These are phyloP conservation scores for Fragum fragum DNA, from an alignment of 2,888 invertebrate species.

Conservation along the genomic window DNA sequence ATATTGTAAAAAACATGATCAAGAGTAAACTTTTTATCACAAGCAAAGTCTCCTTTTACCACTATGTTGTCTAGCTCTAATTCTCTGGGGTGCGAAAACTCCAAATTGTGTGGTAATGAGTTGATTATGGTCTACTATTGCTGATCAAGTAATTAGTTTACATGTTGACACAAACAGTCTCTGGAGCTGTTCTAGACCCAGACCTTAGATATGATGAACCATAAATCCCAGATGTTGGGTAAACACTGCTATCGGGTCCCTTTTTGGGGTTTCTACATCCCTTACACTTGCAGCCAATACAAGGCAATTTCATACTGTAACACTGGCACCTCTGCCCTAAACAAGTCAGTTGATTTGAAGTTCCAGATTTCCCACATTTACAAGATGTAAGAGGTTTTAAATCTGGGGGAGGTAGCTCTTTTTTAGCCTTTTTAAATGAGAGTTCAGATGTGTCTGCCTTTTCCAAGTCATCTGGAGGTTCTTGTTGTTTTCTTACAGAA, in stretches of 20 bases:
- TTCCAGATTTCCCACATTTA: slow-evolving; percentile 96
- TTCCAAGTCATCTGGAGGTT: slow-evolving; percentile 46
- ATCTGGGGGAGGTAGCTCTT: slow-evolving; percentile 58
- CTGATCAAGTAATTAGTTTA: background rate
- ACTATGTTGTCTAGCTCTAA: no score
- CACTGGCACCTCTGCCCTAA: slow-evolving; percentile 98
- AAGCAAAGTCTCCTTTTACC: no score
- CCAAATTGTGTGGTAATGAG: background rate
- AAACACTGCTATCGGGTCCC: slow-evolving; percentile 48
- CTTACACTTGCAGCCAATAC: slow-evolving; percentile 95
- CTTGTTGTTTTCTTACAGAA: slow-evolving; percentile 12
- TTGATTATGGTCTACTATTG: no score
- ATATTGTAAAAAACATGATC: no score
- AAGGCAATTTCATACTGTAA: slow-evolving; percentile 96
- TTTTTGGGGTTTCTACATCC: slow-evolving; percentile 94
- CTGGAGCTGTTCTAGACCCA: slow-evolving; percentile 32
- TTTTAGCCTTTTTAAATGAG: slow-evolving; percentile 58
- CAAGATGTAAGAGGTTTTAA: slow-evolving; percentile 88
- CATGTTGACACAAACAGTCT: slow-evolving; percentile 15
- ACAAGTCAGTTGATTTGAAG: slow-evolving; percentile 96
- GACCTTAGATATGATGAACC: slow-evolving; percentile 53
- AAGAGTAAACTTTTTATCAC: no score
- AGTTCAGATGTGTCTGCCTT: slow-evolving; percentile 56
- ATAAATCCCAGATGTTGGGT: slow-evolving; percentile 32
- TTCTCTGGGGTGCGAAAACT: background rate